Evolutionary conservation across 1,140 invertebrate genomes (phyloP).

Genomic region (Lasaia peninsularis): DNA sequence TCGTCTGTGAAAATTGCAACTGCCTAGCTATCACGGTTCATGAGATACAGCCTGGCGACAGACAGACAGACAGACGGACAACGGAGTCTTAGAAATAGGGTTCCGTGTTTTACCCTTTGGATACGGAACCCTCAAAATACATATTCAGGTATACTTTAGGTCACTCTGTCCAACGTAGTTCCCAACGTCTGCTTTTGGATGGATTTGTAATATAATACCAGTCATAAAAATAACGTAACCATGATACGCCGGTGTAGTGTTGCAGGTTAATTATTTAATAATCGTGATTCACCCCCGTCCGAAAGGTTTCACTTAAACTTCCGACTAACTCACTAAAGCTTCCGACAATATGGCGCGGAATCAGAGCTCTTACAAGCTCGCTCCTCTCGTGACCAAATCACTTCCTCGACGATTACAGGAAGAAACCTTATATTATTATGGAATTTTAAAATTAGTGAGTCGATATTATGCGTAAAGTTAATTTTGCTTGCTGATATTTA

Average conservation of each 20-base stretch:
- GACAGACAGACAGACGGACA: no score
- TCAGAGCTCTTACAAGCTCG: conserved; percentile 59
- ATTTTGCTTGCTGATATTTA: no score
- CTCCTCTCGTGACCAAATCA: conserved; percentile 52
- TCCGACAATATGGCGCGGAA: conserved; percentile 63
- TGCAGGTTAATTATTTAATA: conserved; percentile 41
- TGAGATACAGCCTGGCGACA: no score
- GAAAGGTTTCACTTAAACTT: conserved; percentile 50
- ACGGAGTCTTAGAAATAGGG: no score
- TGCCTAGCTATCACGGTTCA: no score
- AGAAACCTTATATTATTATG: conserved; percentile 50
- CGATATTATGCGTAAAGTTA: no score
- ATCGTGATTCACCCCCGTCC: conserved; percentile 48
- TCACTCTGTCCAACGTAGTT: no score
- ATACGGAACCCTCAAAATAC: no score
- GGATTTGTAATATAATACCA: conserved; percentile 11
- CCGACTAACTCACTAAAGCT: conserved; percentile 50
- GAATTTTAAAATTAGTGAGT: conserved; percentile 6
- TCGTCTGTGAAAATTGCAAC: no score
- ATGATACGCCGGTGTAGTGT: conserved; percentile 27
- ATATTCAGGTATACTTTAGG: no score
- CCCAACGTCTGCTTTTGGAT: not conserved
- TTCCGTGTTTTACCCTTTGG: no score
- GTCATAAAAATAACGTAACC: conserved; percentile 25
- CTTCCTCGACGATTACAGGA: conserved; percentile 41